A percentile compares a stretch with the other conserved stretches of the same genome.
These are phyloP conservation scores for Drosophila sproati DNA, from an alignment of 1,140 invertebrate species.

Conservation along the genomic window DNA sequence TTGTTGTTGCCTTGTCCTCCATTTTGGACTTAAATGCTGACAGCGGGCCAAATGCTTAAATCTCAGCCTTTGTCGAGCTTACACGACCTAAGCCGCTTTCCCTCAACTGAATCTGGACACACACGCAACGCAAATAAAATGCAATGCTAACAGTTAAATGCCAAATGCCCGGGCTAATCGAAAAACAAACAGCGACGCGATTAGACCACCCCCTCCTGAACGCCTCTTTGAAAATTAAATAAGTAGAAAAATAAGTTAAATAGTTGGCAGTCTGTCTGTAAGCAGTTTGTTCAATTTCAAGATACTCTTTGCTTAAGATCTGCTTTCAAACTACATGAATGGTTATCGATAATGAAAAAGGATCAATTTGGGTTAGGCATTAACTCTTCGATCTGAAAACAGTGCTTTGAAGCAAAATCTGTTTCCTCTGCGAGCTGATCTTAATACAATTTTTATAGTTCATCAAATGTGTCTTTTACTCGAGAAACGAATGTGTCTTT, in stretches of 20 bases:
- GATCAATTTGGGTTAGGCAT: no score
- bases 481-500: no score
- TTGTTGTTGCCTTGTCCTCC: slow-evolving; percentile 32
- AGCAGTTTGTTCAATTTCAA: no score
- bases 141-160: background rate
- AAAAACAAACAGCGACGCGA: slow-evolving; percentile 35
- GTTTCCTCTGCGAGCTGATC: no score
- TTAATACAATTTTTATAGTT: no score
- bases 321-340: no score
- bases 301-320: no score
- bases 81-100: slow-evolving; percentile 77
- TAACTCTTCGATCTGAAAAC: no score
- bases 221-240: no score
- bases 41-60: slow-evolving; percentile 48
- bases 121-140: slow-evolving; percentile 5
- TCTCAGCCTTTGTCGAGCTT: slow-evolving; percentile 68
- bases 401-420: no score
- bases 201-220: background rate
- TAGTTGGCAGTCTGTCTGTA: background rate
- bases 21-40: slow-evolving; percentile 51
- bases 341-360: no score
- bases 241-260: background rate
- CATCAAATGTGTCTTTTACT: no score
- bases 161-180: slow-evolving; percentile 27
- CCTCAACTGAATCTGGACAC: slow-evolving; percentile 20